phyloP scores from a whole-genome alignment of 2,113 vertebrate species.

The Megaceryle maxima region DNA sequence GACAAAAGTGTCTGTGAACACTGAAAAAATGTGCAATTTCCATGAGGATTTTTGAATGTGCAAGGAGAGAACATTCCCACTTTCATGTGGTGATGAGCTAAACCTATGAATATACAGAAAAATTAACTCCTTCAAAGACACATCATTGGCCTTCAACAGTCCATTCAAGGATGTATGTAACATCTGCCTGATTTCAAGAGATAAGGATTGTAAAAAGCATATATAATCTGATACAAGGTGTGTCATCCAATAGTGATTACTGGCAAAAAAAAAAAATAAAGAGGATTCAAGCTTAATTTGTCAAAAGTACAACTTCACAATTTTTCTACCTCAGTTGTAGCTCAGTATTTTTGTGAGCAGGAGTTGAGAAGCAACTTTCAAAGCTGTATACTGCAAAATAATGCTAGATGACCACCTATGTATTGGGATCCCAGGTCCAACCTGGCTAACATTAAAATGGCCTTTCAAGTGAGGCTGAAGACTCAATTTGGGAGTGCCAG shows the following conservation, averaged over 20 bases:
- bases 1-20: neutral
- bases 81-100: neutral
- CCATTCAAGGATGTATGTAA: neutral
- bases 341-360: neutral
- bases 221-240: neutral
- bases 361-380: neutral
- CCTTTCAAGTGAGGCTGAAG: neutral
- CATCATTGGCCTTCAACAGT: neutral
- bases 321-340: neutral
- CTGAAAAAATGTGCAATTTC: neutral
- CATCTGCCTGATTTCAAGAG: neutral
- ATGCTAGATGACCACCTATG: neutral
- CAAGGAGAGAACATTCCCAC: neutral
- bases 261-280: neutral
- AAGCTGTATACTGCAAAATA: neutral
- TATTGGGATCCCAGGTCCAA: neutral
- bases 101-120: neutral
- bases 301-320: neutral
- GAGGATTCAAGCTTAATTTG: neutral
- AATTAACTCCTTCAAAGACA: neutral
- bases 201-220: neutral
- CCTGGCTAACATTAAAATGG: neutral
- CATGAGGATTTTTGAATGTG: neutral
- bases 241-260: neutral
- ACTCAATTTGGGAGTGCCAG: neutral